These are phyloP conservation scores for Alligator sinensis DNA, from an alignment of 2,113 vertebrate species.

Conservation along the genomic window DNA sequence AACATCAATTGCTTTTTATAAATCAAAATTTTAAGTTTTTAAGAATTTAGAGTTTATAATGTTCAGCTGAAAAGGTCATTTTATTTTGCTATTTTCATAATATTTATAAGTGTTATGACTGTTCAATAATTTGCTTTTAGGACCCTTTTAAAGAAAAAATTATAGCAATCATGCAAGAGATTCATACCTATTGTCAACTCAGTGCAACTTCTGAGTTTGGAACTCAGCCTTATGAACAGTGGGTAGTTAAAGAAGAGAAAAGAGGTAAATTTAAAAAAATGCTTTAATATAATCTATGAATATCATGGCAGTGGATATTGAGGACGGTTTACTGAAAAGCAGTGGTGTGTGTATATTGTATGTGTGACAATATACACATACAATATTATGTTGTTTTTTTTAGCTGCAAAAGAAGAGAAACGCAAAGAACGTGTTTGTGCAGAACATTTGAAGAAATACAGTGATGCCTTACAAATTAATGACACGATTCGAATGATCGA, in stretches of 20 bases:
- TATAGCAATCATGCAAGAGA: constrained; percentile 88
- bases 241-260: constrained; percentile 89
- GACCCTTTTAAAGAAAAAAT: constrained; percentile 93
- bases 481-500: constrained; percentile 93
- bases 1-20: neutral
- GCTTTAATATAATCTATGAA: neutral
- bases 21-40: neutral
- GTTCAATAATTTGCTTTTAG: constrained; percentile 77
- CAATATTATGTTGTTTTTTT: constrained; percentile 36
- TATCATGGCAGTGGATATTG: neutral
- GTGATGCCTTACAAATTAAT: constrained; percentile 90
- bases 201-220: constrained; percentile 86
- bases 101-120: neutral
- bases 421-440: constrained; percentile 89
- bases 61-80: neutral
- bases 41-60: neutral
- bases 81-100: neutral
- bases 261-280: constrained; percentile 78
- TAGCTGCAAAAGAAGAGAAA: constrained; percentile 90
- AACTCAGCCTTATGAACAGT: constrained; percentile 93
- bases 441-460: constrained; percentile 92
- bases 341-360: neutral
- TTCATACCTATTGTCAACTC: constrained; percentile 86
- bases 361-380: too few species aligned
- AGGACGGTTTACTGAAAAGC: neutral